Conservation (phyloP, 2,113 vertebrate genomes). For the Xenopus tropicalis region DNA sequence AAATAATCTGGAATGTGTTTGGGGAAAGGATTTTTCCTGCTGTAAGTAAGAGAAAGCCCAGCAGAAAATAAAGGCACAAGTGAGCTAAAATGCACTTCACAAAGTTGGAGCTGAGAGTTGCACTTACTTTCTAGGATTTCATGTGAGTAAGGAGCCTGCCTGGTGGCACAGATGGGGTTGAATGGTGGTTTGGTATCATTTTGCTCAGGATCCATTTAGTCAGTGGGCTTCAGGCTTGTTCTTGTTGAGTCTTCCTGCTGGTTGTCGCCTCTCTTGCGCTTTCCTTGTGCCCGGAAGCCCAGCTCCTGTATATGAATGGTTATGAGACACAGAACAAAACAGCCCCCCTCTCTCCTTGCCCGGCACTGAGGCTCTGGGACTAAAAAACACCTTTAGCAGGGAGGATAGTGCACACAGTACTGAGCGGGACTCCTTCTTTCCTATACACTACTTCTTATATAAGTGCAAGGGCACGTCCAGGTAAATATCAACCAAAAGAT, state of each 20-base stretch:
- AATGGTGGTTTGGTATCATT: neutral
- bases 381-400: neutral
- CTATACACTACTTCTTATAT: conserved; percentile 18
- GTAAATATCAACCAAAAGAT: conserved; percentile 41
- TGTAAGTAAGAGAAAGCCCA: too few species aligned
- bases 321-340: conserved; percentile 12
- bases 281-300: neutral
- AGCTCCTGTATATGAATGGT: neutral
- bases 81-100: too few species aligned
- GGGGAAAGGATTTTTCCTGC: too few species aligned
- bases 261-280: neutral
- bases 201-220: neutral
- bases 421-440: neutral
- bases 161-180: conserved; percentile 28
- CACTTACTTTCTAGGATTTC: conserved; percentile 36
- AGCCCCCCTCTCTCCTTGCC: neutral
- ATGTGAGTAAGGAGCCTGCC: conserved; percentile 25
- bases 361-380: neutral
- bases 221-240: neutral
- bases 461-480: conserved; percentile 22
- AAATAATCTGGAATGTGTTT: too few species aligned
- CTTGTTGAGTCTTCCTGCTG: neutral
- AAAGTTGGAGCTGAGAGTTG: neutral
- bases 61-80: too few species aligned
- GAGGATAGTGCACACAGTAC: neutral